Base-by-base conservation (phyloP, 2,888 invertebrate species). In the Caradrina clavipalpis region DNA sequence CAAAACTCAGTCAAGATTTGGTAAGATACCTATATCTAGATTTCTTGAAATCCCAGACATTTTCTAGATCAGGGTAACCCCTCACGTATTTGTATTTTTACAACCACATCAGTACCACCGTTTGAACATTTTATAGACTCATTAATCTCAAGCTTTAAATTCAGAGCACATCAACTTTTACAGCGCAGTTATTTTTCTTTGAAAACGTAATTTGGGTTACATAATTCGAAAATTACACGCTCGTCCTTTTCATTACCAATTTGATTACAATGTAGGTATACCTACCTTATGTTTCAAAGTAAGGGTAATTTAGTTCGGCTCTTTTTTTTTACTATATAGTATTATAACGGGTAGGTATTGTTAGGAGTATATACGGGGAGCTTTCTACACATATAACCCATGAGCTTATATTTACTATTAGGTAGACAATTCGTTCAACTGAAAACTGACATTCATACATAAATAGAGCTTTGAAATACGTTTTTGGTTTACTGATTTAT, bases 231-330 rank as follows among this genome's bases (percentile, higher is more conserved):
- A 62, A 53, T 45, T 4, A 31, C 42, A 51, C 13, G 4, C 22
- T 50, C 19, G 45, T 19, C 5, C 1, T 45, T 56, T 66, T 42
- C 2, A 55, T 56, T 56, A 15, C 17, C 17, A 64, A 49, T 50
- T n/a, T 19, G 17, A 21, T 22, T 21, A 17, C 7, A 19, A 8
- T 39, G 15, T 17, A 21, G 26, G 1, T 17, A 21, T 39, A 1
- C 0, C 47, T n/a, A 0, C 2, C 13, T n/a, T 47, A 1, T 17
- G 8, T 63, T 47, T 21, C 17, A 5, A 35, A n/a, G 17, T 21
- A 45, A 21, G 4, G 19, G 22, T 55, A 42, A 8, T 62, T 26
- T 15, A 26, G 31, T 47, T 63, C 21, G 26, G 17, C 10, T 51
- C 26, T 13, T 11, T 4, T 26, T 13, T 4, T 7, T 31, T n/a